phyloP scores from a whole-genome alignment of 1,140 invertebrate species.

The Lepidostoma basale region DNA sequence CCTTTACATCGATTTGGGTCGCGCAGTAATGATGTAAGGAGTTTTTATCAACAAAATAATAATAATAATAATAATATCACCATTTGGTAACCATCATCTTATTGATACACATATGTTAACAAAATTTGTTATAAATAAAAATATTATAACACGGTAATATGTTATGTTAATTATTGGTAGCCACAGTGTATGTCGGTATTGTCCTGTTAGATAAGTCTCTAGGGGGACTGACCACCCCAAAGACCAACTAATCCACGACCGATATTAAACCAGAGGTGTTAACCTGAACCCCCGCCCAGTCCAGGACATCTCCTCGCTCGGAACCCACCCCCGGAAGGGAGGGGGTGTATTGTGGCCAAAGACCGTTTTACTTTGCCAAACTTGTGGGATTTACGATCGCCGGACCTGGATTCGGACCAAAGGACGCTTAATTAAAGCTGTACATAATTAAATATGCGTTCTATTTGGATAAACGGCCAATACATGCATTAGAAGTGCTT shows the following conservation, averaged over 20 bases:
- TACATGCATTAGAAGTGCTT: no score
- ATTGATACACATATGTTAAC: no score
- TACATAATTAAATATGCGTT: slow-evolving; percentile 26
- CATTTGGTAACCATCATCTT: no score
- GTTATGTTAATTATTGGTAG: no score
- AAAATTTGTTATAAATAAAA: no score
- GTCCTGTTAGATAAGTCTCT: slow-evolving; percentile 52
- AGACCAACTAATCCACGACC: slow-evolving; percentile 56
- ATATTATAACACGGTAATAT: no score
- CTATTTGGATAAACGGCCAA: background rate
- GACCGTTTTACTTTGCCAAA: slow-evolving; percentile 26
- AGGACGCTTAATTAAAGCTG: slow-evolving; percentile 23
- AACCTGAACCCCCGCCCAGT: slow-evolving; percentile 40
- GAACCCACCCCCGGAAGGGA: background rate
- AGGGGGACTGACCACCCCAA: slow-evolving; percentile 48
- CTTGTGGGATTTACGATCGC: slow-evolving; percentile 22
- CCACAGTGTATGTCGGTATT: no score
- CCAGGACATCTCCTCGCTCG: no score
- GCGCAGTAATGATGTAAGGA: no score
- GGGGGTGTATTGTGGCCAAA: slow-evolving; percentile 18
- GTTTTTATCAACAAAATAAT: no score
- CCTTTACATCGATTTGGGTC: no score
- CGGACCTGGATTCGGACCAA: slow-evolving; percentile 23
- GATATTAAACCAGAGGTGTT: slow-evolving; percentile 55
- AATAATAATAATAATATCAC: no score